A percentile compares a stretch with the other conserved stretches of the same genome.
Conservation (phyloP, 1,140 invertebrate species). For the Gonatopus flavifemur region DNA sequence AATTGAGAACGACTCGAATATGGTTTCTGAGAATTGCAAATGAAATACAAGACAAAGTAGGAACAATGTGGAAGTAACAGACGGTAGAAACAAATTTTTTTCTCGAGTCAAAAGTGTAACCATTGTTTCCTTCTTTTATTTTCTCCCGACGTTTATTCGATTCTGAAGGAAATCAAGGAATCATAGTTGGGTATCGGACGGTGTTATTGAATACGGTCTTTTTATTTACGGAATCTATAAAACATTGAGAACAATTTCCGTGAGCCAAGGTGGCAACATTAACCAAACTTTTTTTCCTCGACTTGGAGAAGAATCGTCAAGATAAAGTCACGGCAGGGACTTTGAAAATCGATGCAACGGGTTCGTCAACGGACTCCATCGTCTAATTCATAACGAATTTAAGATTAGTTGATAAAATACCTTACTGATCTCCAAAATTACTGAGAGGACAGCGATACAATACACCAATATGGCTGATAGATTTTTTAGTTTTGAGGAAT, state of each 20-base stretch:
- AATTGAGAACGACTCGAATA: no score
- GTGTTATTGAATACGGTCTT: conserved; percentile 6
- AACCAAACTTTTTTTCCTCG: conserved; percentile 55
- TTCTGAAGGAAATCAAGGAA: no score
- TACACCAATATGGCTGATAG: conserved; percentile 59
- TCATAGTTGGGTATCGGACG: no score
- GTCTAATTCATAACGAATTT: background rate
- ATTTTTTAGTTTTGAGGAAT: conserved; percentile 40
- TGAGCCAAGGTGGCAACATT: conserved; percentile 54
- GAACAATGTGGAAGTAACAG: no score
- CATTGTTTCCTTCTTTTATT: no score
- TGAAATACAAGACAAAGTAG: no score
- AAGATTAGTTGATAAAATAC: conserved; percentile 34
- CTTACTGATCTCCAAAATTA: conserved; percentile 53
- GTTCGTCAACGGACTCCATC: no score
- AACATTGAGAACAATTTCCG: conserved; percentile 26
- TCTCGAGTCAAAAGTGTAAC: no score
- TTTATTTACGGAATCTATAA: conserved; percentile 32
- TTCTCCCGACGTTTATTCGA: no score
- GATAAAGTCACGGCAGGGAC: background rate
- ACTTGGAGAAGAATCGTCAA: conserved; percentile 5
- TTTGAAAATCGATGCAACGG: background rate
- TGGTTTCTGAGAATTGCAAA: no score
- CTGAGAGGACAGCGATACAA: conserved; percentile 57
- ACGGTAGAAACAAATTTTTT: no score